phyloP scores from a whole-genome alignment of 2,888 invertebrate genomes.

The Acanthococcus lagerstroemiae region DNA sequence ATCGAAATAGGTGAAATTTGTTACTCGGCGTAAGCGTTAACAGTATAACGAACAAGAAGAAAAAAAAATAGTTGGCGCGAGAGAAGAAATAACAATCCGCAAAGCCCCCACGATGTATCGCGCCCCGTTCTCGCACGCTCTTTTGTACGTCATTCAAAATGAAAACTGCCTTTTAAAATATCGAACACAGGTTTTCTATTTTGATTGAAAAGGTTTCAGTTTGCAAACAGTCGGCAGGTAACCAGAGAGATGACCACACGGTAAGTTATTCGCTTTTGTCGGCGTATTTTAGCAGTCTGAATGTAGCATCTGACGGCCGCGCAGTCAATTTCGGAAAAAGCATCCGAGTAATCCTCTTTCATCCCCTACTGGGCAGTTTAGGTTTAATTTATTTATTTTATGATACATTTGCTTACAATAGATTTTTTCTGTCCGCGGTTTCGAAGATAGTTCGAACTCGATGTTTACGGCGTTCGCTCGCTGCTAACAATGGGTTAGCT shows the following conservation, averaged over 20 bases:
- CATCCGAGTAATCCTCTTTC: slow-evolving; percentile 17
- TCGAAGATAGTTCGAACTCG: background rate
- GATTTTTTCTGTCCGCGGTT: background rate
- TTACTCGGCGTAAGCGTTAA: slow-evolving; percentile 8
- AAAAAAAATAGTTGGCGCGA: slow-evolving; percentile 18
- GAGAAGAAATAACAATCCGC: slow-evolving; percentile 20
- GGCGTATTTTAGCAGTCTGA: slow-evolving; percentile 17
- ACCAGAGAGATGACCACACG: slow-evolving; percentile 24
- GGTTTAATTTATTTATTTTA: slow-evolving; percentile 31
- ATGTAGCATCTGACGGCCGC: slow-evolving; percentile 27
- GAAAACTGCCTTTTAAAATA: slow-evolving; percentile 25
- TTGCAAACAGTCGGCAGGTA: slow-evolving; percentile 10
- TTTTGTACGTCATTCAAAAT: slow-evolving; percentile 19
- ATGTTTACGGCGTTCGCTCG: background rate
- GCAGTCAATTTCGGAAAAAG: slow-evolving; percentile 21
- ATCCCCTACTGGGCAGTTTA: slow-evolving; percentile 27
- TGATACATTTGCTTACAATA: slow-evolving; percentile 30
- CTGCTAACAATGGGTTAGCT: background rate
- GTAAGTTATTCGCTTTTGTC: slow-evolving; percentile 26
- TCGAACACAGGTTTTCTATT: slow-evolving; percentile 22
- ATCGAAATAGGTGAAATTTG: background rate
- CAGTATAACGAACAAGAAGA: slow-evolving; percentile 20
- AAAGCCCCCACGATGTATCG: background rate
- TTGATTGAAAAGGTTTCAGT: slow-evolving; percentile 22
- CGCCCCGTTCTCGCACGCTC: slow-evolving; percentile 3